These are phyloP conservation scores for Gryllus bimaculatus DNA, from an alignment of 1,140 invertebrate species.

Conservation along the genomic window DNA sequence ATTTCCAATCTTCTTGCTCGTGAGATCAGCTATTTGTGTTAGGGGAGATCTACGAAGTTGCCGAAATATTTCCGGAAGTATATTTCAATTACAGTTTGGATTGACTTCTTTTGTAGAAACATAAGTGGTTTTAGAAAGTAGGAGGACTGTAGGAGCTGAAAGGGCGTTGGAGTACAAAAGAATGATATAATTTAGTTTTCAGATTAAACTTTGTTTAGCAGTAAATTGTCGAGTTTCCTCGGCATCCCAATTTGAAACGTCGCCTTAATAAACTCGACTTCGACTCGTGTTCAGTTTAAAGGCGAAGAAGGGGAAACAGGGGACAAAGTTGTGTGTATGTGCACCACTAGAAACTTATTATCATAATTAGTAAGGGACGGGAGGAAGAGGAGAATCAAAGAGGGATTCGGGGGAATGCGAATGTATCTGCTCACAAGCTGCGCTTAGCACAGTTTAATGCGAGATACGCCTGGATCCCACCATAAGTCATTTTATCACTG, in stretches of 20 bases:
- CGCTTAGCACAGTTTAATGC: too few species aligned
- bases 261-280: background rate
- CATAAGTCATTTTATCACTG: too few species aligned
- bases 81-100: background rate
- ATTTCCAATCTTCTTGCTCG: too few species aligned
- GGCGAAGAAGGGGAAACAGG: background rate
- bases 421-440: too few species aligned
- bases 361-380: background rate
- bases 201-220: background rate
- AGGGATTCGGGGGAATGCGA: background rate
- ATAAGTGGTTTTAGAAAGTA: background rate
- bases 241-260: background rate
- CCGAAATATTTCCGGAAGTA: background rate
- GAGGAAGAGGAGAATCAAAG: background rate
- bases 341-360: background rate
- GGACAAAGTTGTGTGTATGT: background rate
- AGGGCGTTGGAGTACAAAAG: background rate
- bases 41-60: background rate
- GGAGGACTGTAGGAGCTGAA: background rate
- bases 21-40: background rate
- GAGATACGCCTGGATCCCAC: too few species aligned
- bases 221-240: background rate
- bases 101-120: background rate
- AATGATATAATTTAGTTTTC: background rate
- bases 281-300: background rate